A percentile compares a stretch with the other conserved stretches of the same genome.
Evolutionary conservation across 2,113 vertebrate genomes (phyloP).

Genomic region (Sprattus sprattus): DNA sequence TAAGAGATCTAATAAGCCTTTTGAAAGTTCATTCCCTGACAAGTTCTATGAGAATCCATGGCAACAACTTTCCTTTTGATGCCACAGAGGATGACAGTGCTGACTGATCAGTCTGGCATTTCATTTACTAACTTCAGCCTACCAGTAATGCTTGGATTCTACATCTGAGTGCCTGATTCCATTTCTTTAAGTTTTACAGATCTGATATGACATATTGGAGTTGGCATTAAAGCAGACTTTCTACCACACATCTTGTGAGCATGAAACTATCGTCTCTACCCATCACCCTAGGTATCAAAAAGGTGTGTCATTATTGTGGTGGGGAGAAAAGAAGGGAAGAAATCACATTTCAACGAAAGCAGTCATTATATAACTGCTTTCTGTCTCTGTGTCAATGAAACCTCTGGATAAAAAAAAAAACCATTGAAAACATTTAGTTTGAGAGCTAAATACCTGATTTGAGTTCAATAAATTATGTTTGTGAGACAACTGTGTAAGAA

Average conservation of each 20-base stretch:
- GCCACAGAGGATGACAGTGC: constrained; percentile 56
- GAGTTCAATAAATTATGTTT: too few relatives aligned
- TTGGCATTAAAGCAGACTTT: not conserved
- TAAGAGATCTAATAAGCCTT: constrained; percentile 64
- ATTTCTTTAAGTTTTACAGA: constrained; percentile 27
- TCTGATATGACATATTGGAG: not conserved
- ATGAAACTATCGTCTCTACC: not conserved
- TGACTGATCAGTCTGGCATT: constrained; percentile 64
- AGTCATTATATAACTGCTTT: too few relatives aligned
- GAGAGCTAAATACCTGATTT: too few relatives aligned
- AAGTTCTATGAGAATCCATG: constrained; percentile 56
- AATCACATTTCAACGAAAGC: too few relatives aligned
- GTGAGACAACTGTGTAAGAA: too few relatives aligned
- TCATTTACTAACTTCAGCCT: constrained; percentile 59
- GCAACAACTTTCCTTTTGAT: constrained; percentile 59
- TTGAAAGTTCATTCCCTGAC: constrained; percentile 59
- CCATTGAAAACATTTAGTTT: too few relatives aligned
- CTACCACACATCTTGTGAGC: not conserved
- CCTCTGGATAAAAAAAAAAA: too few relatives aligned
- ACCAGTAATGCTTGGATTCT: constrained; percentile 50
- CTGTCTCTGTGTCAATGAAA: too few relatives aligned
- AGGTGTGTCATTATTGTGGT: not conserved
- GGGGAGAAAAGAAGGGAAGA: too few relatives aligned
- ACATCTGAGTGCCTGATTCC: constrained; percentile 41
- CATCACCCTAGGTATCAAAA: not conserved